A percentile compares a stretch with the other conserved stretches of the same genome.
Evolutionary conservation across 2,888 invertebrate genomes (phyloP).

Genomic region (Axea sp.): DNA sequence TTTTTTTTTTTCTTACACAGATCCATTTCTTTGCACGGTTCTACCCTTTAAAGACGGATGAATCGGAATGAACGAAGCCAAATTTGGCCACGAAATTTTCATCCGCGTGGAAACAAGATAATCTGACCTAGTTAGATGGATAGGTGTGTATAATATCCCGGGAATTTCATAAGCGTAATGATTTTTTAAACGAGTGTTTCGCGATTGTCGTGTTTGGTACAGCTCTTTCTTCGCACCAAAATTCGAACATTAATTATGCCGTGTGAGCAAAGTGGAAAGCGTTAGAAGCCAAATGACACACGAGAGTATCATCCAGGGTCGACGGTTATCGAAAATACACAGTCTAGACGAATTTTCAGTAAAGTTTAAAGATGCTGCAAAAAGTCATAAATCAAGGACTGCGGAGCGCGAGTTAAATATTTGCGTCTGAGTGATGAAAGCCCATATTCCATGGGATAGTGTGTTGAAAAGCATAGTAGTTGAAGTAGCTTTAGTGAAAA

Average conservation of each 20-base stretch:
- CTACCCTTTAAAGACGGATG: too few species aligned
- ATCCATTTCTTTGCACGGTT: too few species aligned
- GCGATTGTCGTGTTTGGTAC: too few species aligned
- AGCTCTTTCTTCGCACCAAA: too few species aligned
- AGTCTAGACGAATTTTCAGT: slow-evolving; percentile 2
- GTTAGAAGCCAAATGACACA: too few species aligned
- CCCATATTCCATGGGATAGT: slow-evolving; percentile 32
- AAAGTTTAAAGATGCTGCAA: slow-evolving; percentile 15
- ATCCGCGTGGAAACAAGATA: too few species aligned
- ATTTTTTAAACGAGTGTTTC: slow-evolving; percentile 10
- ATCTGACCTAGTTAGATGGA: too few species aligned
- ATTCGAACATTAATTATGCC: too few species aligned
- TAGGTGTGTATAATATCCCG: slow-evolving; percentile 2
- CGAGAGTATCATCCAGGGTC: too few species aligned
- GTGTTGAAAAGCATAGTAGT: slow-evolving; percentile 45
- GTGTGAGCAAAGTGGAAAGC: slow-evolving; percentile 1
- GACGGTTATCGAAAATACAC: too few species aligned
- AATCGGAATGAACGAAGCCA: too few species aligned
- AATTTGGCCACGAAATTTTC: too few species aligned
- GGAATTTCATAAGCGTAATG: slow-evolving; percentile 1
- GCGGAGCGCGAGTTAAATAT: slow-evolving; percentile 57
- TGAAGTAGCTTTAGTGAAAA: slow-evolving; percentile 40
- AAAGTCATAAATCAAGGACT: slow-evolving; percentile 28
- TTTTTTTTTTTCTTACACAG: background rate
- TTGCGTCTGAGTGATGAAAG: slow-evolving; percentile 55